Percentiles rank a stretch among this genome's conserved stretches.
These are phyloP conservation scores for Idaea biselata DNA, from an alignment of 2,888 invertebrate species.

Conservation along the genomic window DNA sequence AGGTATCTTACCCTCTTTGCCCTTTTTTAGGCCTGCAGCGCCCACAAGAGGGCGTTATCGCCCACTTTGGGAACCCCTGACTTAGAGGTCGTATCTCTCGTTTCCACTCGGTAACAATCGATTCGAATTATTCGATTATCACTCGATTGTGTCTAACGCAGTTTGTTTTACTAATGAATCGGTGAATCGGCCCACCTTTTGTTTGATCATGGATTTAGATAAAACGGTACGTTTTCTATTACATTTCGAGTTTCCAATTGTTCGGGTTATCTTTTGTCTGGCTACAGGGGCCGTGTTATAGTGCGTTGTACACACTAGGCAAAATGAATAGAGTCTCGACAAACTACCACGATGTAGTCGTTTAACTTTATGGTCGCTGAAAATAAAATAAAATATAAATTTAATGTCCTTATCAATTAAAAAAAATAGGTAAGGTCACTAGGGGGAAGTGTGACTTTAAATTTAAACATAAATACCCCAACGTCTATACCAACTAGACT, in stretches of 20 bases:
- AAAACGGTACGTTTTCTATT: neutral
- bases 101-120: slow-evolving; percentile 27
- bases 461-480: too few species aligned
- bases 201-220: slow-evolving; percentile 21
- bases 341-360: neutral
- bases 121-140: slow-evolving; percentile 31
- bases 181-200: slow-evolving; percentile 31
- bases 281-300: neutral
- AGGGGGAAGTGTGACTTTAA: too few species aligned
- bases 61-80: too few species aligned
- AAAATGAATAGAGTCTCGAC: neutral
- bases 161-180: slow-evolving; percentile 44
- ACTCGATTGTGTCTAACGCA: slow-evolving; percentile 21
- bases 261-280: neutral
- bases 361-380: neutral
- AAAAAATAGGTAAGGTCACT: too few species aligned
- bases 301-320: neutral
- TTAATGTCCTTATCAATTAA: too few species aligned
- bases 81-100: too few species aligned
- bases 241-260: neutral
- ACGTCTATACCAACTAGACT: too few species aligned
- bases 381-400: too few species aligned
- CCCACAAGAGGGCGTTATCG: too few species aligned
- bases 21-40: too few species aligned
- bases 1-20: too few species aligned